These are phyloP conservation scores for Melanostigma gelatinosum DNA, from an alignment of 2,113 vertebrate genomes.

Conservation along the genomic window DNA sequence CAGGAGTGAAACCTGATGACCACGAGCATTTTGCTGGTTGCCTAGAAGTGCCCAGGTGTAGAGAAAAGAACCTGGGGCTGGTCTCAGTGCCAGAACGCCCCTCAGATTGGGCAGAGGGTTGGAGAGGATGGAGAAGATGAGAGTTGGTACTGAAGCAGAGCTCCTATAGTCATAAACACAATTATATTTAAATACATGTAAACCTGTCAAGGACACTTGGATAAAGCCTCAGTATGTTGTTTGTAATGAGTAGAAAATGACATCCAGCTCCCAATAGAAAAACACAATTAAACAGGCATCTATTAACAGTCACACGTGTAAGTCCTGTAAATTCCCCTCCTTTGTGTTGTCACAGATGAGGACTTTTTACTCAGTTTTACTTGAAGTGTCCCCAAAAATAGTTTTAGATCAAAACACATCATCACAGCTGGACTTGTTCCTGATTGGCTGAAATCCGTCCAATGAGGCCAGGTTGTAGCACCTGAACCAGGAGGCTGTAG, in stretches of 20 bases:
- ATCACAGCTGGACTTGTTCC: background rate
- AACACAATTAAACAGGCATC: background rate
- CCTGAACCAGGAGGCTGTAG: background rate
- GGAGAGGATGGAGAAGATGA: conserved; percentile 4
- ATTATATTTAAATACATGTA: background rate
- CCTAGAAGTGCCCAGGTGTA: background rate
- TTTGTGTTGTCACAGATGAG: background rate
- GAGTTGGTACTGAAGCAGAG: conserved; percentile 1
- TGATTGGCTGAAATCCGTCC: background rate
- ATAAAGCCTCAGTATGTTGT: background rate
- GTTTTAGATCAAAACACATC: background rate
- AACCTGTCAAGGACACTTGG: background rate
- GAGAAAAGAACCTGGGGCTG: background rate
- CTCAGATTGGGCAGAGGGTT: conserved; percentile 21
- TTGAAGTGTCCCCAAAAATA: background rate
- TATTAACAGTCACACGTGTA: background rate
- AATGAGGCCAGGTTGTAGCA: background rate
- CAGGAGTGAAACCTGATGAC: background rate
- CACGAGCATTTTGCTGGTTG: background rate
- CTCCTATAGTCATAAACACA: background rate
- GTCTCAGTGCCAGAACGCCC: background rate
- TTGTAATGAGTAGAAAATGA: background rate
- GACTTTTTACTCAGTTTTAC: background rate
- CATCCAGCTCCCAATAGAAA: background rate
- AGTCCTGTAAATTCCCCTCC: background rate